Conservation (phyloP, 2,888 invertebrate genomes). For the Labia minor region DNA sequence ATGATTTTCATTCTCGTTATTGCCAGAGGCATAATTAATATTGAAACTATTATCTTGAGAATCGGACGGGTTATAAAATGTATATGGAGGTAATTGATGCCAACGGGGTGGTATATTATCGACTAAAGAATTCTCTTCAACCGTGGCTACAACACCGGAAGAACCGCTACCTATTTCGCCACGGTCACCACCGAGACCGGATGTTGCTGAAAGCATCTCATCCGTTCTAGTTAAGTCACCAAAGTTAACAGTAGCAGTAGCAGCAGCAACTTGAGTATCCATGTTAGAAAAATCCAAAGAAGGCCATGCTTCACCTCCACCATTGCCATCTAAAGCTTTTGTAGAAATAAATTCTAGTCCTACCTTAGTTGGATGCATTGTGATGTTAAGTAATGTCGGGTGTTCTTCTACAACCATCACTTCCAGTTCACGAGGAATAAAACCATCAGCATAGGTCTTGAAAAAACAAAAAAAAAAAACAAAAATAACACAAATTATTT, state of each 20-base stretch:
- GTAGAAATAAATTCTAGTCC: conserved; percentile 30
- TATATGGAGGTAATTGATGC: neutral
- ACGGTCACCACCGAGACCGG: conserved; percentile 22
- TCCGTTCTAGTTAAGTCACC: neutral
- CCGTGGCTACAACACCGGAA: conserved; percentile 16
- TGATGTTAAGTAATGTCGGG: conserved; percentile 74
- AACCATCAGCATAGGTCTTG: conserved; percentile 81
- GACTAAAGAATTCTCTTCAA: neutral
- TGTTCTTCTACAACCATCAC: conserved; percentile 77
- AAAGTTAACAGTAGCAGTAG: neutral
- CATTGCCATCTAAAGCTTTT: conserved; percentile 16
- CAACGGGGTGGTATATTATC: conserved; percentile 3
- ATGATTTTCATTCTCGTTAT: neutral
- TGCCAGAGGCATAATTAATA: neutral
- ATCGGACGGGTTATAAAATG: conserved; percentile 13
- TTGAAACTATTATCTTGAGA: neutral
- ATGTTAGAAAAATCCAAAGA: neutral
- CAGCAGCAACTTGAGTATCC: neutral
- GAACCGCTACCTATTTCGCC: conserved; percentile 22
- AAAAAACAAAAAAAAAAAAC: conserved; percentile 23
- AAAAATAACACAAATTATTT: too few species aligned
- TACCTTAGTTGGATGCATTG: conserved; percentile 69
- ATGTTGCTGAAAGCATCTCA: neutral
- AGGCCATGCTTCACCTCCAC: conserved; percentile 13
- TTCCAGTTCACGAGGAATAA: conserved; percentile 69